Base-by-base conservation (phyloP, 2,113 vertebrate genomes). In the Numida meleagris region DNA sequence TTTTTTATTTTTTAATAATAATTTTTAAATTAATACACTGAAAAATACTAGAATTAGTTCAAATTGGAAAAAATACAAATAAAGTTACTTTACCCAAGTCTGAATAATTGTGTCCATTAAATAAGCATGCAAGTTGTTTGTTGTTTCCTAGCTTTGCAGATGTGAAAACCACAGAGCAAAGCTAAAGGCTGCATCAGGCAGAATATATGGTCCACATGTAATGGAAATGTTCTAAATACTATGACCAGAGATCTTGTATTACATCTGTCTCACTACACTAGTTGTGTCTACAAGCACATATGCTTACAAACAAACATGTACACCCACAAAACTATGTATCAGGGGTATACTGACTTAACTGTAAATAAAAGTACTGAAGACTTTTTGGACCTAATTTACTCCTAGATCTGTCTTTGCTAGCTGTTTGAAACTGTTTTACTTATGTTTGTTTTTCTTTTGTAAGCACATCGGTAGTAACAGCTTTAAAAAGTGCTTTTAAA, bases 401-500 rank as follows among this genome's bases (percentile, higher is more conserved):
- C 67, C 25, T 45, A 79, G 14, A 13, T 91, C 72, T 65, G 25
- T 51, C 57, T 86, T 53, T 59, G 53, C 9, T 16, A 34, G 36
- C 15, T 78, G 33, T 73, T 61, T 67, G 36, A 86, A 92, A 77
- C 17, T 33, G 25, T 4, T 86, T 91, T 75, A 72, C 68, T 86
- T 5, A 0, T 42, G 45, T 74, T 82, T 88, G n/a, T 67, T 94
- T 82, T 94, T 75, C 40, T 94, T 83, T 92, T 51, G 10, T 40
- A 77, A 89, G 43, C 67, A 21, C 45, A 76, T 82, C 45, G 50
- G 27, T n/a, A 65, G 16, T 36, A 96, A 90, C 55, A 80, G 23
- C 38, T 76, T 81, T 91, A 59, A 93, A 82, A 94, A 86, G 19
- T 55, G 65, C 27, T 94, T 90, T 91, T 90, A 89, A 89, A 82